Base-by-base conservation (phyloP, 2,888 invertebrate genomes). In the Calliopum simillimum region DNA sequence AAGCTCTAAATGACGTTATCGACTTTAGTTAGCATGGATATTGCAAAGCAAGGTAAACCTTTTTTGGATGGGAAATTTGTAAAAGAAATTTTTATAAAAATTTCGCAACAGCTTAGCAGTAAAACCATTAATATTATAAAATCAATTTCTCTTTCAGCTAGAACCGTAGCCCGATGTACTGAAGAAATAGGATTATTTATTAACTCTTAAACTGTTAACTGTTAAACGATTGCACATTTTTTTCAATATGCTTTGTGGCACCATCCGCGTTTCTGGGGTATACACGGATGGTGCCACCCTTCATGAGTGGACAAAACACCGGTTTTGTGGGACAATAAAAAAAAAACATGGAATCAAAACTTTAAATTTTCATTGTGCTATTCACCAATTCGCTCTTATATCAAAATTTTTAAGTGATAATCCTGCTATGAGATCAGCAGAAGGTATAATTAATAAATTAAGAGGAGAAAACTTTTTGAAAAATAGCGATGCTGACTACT, bases 251-350 rank as follows among this genome's bases (percentile, higher is more conserved):
- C 4, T 4, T 33, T 4, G 33, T 33, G 33, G 59, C 41, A 16
- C 21, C 14, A 68, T 12, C 19, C 46, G 44, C 44, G n/a, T 61
- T 19, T 43, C 62, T 61, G 61, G 68, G n/a, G 68, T 61, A 3
- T 61, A 41, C 21, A 62, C 68, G 8, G 58, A 56, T 56, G 63
- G 63, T 33, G 69, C 63, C 21, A 69, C 47, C n/a, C 55, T n/a
- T 62, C 11, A 68, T 68, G 62, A 23, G 12, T 44, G 55, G 53
- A 16, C 53, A 49, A 56, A n/a, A n/a, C 12, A 33, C 64, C 2
- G 64, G 59, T 14, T 51, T 46, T 43, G 13, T 49, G 21, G 69
- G 65, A 14, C 51, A 56, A 33, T 33, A 63, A 46, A 46, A 66
- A 63, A 66, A 63, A 69, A 69, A 51, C 19, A 49, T 56, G 63